phyloP scores from a whole-genome alignment of 2,113 vertebrate species.

The Sander lucioperca region DNA sequence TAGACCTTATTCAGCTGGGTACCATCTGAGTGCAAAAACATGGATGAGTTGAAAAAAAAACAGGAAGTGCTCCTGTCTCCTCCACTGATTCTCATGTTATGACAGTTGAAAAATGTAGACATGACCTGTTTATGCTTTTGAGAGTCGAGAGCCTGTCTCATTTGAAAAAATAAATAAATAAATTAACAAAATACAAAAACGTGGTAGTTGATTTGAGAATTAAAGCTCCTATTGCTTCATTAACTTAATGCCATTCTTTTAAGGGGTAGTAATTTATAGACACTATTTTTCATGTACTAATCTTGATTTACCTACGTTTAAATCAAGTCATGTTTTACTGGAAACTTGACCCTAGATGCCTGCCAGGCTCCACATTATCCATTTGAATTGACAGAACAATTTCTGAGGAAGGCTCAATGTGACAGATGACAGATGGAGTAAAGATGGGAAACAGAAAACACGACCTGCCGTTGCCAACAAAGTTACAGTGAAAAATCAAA shows the following conservation, averaged over 20 bases:
- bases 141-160: conserved; percentile 27
- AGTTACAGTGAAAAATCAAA: neutral
- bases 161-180: conserved; percentile 15
- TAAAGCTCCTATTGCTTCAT: neutral
- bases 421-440: neutral
- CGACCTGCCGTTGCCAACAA: neutral
- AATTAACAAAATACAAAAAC: conserved; percentile 6
- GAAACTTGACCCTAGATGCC: neutral
- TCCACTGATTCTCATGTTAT: conserved; percentile 61
- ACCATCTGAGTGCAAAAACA: conserved; percentile 71
- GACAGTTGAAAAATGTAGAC: conserved; percentile 58
- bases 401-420: neutral
- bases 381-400: neutral
- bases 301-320: neutral
- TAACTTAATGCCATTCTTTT: neutral
- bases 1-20: conserved; percentile 74
- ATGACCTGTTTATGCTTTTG: conserved; percentile 27
- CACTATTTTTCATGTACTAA: neutral
- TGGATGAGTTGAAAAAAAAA: conserved; percentile 71
- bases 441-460: conserved; percentile 1
- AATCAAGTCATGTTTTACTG: neutral
- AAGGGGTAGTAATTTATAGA: neutral
- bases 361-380: neutral
- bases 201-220: conserved; percentile 18
- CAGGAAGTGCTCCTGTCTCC: conserved; percentile 71